Percentiles rank a stretch among this genome's conserved stretches.
phyloP scores from a whole-genome alignment of 1,140 invertebrate species.

The Mizuhopecten yessoensis region DNA sequence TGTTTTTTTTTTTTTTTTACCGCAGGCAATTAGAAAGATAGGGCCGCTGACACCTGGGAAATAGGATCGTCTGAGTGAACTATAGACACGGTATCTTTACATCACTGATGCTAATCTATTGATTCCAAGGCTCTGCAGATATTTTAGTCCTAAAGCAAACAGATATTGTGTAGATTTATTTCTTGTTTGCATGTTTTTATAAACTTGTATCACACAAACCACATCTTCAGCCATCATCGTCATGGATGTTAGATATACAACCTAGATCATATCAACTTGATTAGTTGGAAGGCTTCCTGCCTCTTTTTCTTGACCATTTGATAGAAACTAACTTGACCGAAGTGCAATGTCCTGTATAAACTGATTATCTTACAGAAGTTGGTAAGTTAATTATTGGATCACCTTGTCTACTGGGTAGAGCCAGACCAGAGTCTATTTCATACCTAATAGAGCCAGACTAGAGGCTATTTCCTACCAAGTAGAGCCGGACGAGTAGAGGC shows the following conservation, averaged over 20 bases:
- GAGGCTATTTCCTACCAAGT: too few species aligned
- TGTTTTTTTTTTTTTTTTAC: neutral
- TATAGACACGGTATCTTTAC: neutral
- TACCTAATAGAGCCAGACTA: too few species aligned
- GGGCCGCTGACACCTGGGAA: neutral
- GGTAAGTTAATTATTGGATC: too few species aligned
- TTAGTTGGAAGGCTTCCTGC: neutral
- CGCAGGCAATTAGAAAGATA: neutral
- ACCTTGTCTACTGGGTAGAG: too few species aligned
- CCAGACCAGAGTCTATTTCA: too few species aligned
- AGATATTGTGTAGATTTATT: neutral
- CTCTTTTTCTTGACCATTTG: neutral
- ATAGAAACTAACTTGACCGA: neutral
- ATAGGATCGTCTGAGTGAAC: neutral
- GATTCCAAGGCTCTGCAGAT: neutral
- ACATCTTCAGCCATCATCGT: neutral
- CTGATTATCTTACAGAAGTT: too few species aligned
- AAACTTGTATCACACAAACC: neutral
- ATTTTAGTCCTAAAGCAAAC: neutral
- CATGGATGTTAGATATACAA: neutral
- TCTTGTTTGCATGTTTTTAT: conserved; percentile 3
- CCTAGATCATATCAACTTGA: neutral
- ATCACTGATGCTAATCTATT: neutral
- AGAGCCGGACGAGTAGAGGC: too few species aligned
- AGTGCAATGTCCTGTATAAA: too few species aligned